Conservation (phyloP, 1,140 invertebrate genomes). For the Oryzaephilus surinamensis region DNA sequence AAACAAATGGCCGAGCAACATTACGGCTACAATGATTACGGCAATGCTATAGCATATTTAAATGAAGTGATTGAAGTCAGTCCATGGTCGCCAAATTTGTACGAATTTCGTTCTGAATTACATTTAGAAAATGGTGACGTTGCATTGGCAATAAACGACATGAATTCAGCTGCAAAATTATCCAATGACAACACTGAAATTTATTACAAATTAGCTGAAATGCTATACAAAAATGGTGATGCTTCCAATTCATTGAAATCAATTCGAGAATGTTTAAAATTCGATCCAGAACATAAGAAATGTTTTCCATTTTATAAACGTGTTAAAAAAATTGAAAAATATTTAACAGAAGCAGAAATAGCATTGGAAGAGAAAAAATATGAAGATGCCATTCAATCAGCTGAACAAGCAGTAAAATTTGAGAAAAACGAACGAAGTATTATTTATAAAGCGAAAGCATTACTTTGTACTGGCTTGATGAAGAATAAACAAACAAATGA, state of each 20-base stretch:
- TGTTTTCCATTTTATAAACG: conserved; percentile 97
- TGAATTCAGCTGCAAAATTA: conserved; percentile 82
- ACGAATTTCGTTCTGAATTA: conserved; percentile 78
- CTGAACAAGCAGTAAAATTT: conserved; percentile 51
- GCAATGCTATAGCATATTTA: conserved; percentile 58
- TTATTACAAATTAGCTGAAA: conserved; percentile 67
- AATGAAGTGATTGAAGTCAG: conserved; percentile 72
- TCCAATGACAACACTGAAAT: conserved; percentile 85
- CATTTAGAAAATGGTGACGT: conserved; percentile 70
- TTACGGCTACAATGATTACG: conserved; percentile 54
- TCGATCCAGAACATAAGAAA: conserved; percentile 94
- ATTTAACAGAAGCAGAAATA: conserved; percentile 63
- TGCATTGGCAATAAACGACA: conserved; percentile 80
- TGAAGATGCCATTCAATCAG: conserved; percentile 63
- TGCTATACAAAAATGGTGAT: conserved; percentile 86
- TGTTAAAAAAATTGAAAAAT: conserved; percentile 90
- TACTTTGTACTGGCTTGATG: conserved; percentile 63
- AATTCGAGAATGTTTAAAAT: conserved; percentile 92
- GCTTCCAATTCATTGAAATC: conserved; percentile 84
- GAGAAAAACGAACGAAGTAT: conserved; percentile 66
- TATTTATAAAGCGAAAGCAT: conserved; percentile 59
- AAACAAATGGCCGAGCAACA: conserved; percentile 56
- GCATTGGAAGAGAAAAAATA: conserved; percentile 58
- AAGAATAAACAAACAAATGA: conserved; percentile 56
- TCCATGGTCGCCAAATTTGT: conserved; percentile 76